phyloP scores from a whole-genome alignment of 1,140 invertebrate species.

The Coelopa frigida region DNA sequence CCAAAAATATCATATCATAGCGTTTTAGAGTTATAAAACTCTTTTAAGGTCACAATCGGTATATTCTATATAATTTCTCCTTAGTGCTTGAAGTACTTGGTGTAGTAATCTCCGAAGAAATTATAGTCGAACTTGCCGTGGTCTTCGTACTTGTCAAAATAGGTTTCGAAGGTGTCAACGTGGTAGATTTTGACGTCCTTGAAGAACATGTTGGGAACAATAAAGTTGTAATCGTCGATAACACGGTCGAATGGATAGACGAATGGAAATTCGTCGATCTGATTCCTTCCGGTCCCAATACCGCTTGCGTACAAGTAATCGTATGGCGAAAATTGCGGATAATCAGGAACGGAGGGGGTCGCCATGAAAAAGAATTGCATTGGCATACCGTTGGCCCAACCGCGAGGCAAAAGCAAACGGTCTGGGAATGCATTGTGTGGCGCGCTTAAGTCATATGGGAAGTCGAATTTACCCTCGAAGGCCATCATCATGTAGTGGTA shows the following conservation, averaged over 20 bases:
- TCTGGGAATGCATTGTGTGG: slow-evolving; percentile 53
- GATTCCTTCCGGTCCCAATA: slow-evolving; percentile 31
- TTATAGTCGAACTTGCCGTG: slow-evolving; percentile 33
- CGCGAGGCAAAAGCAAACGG: slow-evolving; percentile 53
- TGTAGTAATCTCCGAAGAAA: slow-evolving; percentile 3
- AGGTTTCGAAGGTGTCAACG: slow-evolving; percentile 46
- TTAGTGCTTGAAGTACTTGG: too few relatives aligned
- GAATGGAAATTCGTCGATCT: slow-evolving; percentile 32
- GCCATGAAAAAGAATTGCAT: slow-evolving; percentile 55
- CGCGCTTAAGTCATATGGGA: slow-evolving; percentile 47
- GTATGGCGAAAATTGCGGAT: slow-evolving; percentile 28
- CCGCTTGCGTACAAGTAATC: slow-evolving; percentile 28
- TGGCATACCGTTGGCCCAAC: slow-evolving; percentile 52
- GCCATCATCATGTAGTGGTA: slow-evolving; percentile 51
- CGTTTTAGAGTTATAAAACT: too few relatives aligned
- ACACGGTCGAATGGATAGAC: slow-evolving; percentile 46
- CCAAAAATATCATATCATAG: too few relatives aligned
- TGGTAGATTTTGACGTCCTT: slow-evolving; percentile 43
- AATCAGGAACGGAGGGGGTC: slow-evolving; percentile 38
- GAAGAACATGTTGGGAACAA: slow-evolving; percentile 40
- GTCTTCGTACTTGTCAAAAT: slow-evolving; percentile 31
- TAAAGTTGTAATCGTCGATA: slow-evolving; percentile 41
- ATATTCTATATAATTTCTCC: too few relatives aligned
- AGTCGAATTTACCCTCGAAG: slow-evolving; percentile 45
- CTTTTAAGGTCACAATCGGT: too few relatives aligned